Base-by-base conservation (phyloP, 2,113 vertebrate species). In the Dendrocopos noguchii region DNA sequence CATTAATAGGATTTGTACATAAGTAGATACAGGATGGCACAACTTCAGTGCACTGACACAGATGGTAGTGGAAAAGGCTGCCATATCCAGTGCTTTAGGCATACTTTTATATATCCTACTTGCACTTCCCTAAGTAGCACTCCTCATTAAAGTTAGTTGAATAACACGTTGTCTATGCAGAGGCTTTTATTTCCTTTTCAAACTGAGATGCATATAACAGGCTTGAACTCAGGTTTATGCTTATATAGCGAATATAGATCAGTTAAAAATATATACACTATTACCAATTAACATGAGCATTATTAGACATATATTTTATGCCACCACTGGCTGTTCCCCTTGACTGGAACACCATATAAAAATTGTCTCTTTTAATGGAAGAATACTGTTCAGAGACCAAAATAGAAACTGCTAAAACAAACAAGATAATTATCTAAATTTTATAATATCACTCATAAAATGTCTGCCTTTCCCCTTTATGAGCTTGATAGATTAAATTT, bases 401-500 rank as follows among this genome's bases (percentile, higher is more conserved):
- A 97, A 95, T 95, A 97, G 93, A 97, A 96, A 96, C 94, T 95
- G 96, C 95, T 95, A 97, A 97, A 97, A 93, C 94, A 96, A 97
- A 97, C 92, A 96, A 96, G 95, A 96, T 97, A 91, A 97, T 96
- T 94, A 87, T 92, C 84, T 94, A 93, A 97, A 96, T 97, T 96
- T 97, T 91, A 97, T 95, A 96, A 95, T 93, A 92, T 95, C 91
- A 88, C 75, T 75, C 84, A 88, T 95, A 96, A 97, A 94, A 94
- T 19, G 75, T 96, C 92, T 92, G 94, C 91, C 56, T 94, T 73
- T 84, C 95, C 90, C 86, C 78, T 95, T 97, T 97, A 96, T 96
- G 88, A 93, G 91, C 85, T 76, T 95, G 67, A 86, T 93, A 85
- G 90, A 93, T 97, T 91, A 97, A 92, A 92, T 92, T 70, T 95